These are phyloP conservation scores for Siderastrea radians DNA, from an alignment of 92 coral and sea anemone species.

Conservation along the genomic window DNA sequence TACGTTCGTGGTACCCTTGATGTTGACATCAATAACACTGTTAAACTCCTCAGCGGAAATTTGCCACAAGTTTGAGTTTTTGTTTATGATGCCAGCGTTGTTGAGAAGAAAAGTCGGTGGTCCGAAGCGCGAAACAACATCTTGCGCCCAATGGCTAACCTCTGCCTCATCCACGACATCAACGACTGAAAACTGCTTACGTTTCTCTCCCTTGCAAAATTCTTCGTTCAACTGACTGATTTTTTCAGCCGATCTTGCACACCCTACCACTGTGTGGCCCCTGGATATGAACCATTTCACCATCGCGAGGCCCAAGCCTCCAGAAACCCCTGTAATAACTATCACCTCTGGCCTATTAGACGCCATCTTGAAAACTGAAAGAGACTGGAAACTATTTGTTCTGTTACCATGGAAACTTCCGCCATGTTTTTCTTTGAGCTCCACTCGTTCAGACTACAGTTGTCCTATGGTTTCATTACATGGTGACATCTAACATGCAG, in stretches of 20 bases:
- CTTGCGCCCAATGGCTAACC: conserved; percentile 71
- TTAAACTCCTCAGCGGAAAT: conserved; percentile 81
- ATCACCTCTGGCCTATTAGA: conserved; percentile 36
- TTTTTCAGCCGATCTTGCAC: conserved; percentile 70
- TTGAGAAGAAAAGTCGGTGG: conserved; percentile 78
- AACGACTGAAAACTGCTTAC: conserved; percentile 73
- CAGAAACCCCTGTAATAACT: conserved; percentile 77
- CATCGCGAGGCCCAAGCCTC: conserved; percentile 82
- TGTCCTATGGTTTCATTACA: neutral
- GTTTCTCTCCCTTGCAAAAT: conserved; percentile 56
- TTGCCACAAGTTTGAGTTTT: conserved; percentile 69
- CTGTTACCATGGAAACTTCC: conserved; percentile 42
- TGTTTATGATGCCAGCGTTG: conserved; percentile 69
- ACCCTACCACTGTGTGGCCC: conserved; percentile 78
- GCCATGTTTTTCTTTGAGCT: neutral
- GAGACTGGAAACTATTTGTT: conserved; percentile 15
- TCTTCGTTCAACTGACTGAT: conserved; percentile 64
- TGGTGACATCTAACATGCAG: conserved; percentile 46
- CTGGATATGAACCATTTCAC: conserved; percentile 74
- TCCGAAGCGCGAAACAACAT: conserved; percentile 70
- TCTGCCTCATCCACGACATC: conserved; percentile 58
- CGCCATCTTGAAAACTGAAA: conserved; percentile 29
- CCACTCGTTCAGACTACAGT: no score
- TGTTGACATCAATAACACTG: conserved; percentile 77
- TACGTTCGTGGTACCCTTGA: conserved; percentile 86